phyloP scores from a whole-genome alignment of 2,113 vertebrate species.

The Pituophis catenifer region DNA sequence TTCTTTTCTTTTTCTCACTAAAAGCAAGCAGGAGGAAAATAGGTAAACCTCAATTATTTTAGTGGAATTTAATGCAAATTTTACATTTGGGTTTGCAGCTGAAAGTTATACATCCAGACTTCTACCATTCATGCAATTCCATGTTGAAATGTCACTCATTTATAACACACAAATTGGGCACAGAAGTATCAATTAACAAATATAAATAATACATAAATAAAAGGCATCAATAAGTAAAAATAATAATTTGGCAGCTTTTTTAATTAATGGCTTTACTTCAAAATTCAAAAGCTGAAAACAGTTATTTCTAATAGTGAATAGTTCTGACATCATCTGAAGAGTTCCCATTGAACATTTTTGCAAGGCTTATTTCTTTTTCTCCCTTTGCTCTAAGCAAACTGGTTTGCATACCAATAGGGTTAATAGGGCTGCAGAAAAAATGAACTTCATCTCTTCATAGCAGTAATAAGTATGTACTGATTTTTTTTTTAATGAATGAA shows the following conservation, averaged over 20 bases:
- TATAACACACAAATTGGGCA: not conserved
- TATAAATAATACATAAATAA: conserved; percentile 25
- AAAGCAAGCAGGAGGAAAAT: not conserved
- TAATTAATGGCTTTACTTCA: conserved; percentile 52
- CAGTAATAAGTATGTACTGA: conserved; percentile 60
- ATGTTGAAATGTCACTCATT: not conserved
- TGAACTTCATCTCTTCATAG: conserved; percentile 45
- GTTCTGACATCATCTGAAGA: conserved; percentile 64
- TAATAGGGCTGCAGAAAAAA: conserved; percentile 63
- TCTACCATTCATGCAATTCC: not conserved
- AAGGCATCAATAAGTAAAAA: not conserved
- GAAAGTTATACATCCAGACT: not conserved
- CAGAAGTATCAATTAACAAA: not conserved
- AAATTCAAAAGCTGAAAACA: conserved; percentile 53
- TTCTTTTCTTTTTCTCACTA: not conserved
- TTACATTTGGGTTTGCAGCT: not conserved
- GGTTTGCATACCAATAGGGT: conserved; percentile 69
- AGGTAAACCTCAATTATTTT: not conserved
- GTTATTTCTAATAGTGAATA: conserved; percentile 67
- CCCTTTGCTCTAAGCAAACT: conserved; percentile 48
- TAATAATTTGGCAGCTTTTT: conserved; percentile 1
- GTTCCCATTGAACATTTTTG: conserved; percentile 58
- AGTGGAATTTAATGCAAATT: not conserved
- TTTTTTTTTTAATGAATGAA: conserved; percentile 62
- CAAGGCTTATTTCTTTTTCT: conserved; percentile 63